phyloP scores from a whole-genome alignment of 2,113 vertebrate genomes.

The Plecturocebus donacophilus region DNA sequence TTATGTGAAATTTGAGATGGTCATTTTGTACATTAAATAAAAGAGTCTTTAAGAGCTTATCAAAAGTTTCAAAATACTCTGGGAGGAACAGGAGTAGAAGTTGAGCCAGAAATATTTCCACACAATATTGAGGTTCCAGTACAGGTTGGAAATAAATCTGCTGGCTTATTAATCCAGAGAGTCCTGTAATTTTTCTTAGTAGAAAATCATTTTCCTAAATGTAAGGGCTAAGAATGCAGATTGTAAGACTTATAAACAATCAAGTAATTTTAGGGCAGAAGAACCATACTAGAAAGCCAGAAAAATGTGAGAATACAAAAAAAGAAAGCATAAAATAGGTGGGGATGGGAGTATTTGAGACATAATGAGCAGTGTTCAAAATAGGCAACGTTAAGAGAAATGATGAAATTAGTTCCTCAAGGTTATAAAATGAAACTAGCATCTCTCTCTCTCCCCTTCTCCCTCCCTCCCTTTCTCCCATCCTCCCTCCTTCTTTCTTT shows the following conservation, averaged over 20 bases:
- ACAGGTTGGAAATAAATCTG: neutral
- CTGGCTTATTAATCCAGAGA: neutral
- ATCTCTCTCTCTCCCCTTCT: neutral
- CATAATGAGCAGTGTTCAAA: neutral
- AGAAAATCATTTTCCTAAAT: neutral
- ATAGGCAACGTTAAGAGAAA: neutral
- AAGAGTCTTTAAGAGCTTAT: neutral
- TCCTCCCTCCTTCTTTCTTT: too few relatives aligned
- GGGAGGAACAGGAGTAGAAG: neutral
- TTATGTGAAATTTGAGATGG: neutral
- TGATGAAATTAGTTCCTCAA: neutral
- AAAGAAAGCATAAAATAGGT: neutral
- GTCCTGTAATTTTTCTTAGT: neutral
- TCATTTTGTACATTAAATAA: neutral
- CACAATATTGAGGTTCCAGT: neutral
- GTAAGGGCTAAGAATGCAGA: neutral
- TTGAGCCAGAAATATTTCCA: neutral
- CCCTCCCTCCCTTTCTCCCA: neutral
- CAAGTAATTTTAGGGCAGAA: neutral
- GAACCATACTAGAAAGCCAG: neutral
- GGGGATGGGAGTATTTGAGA: neutral
- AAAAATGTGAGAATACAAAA: neutral
- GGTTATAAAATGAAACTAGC: neutral
- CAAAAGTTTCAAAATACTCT: neutral
- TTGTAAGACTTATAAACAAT: neutral